Base-by-base conservation (phyloP, 2,888 invertebrate species). In the Folsomia manolachei region DNA sequence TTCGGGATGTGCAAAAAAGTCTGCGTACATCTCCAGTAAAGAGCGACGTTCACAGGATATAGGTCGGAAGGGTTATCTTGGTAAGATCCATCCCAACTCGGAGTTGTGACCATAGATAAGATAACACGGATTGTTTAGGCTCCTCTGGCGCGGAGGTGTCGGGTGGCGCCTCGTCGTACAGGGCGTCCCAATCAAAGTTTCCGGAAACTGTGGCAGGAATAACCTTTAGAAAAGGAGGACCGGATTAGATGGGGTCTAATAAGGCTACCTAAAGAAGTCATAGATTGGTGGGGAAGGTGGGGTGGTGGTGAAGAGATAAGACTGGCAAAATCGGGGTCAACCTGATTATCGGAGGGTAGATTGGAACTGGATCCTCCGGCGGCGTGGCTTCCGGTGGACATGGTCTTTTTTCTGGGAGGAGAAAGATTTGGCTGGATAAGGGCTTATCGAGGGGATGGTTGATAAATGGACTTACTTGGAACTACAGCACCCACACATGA, bases 1-100 rank as follows among this genome's bases (percentile, higher is more conserved):
- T 71, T 80, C 97, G 0, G 99, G 97, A 87, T 99, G 99, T 14
- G 99, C 97, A 86, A 99, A 97, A 84, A 98, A 99, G 86, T 99
- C 99, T 65, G 99, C 98, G 84, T 97, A 99, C 99, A 99, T 99
- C 87, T 99, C 99, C 63, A 99, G 87, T 53, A 99, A 88, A 0
- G 98, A 99, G 75, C 99, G 90, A 84, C 96, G 89, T 84, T 99
- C 99, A n/a, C 81, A 99, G 86, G 81, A 99, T 99, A 83, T 99
- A 99, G 26, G 99, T 99, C 24, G 99, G 99, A 78, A 99, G 87
- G 69, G 96, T 97, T 75, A 97, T 95, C 88, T 98, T 99, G 14
- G 99, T 99, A 82, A 99, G 89, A 86, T 99, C 99, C 99, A 99
- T 99, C 76, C 98, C 98, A 82, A 98, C 97, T 85, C 96, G 94